Evolutionary conservation across 2,888 invertebrate species (phyloP), one percentile per base, ranked within the genome.

Genomic region (Congeria kusceri): DNA sequence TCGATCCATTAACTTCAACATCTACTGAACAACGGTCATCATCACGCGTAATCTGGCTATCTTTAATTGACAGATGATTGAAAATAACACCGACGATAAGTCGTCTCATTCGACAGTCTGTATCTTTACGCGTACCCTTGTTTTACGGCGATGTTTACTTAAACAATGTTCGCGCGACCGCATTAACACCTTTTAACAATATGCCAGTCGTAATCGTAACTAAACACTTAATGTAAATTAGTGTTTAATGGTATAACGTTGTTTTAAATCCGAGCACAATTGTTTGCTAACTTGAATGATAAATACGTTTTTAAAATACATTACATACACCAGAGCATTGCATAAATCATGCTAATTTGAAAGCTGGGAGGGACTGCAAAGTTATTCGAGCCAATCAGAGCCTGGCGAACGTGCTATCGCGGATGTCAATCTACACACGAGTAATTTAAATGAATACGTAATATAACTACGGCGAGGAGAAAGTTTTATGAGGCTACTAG

Each of bases 341-440:
- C 68, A 73, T 80, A 80, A 80, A 80, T 80, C 74, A 80, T 65
- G 46, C 27, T 68, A 68, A 76, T 76, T 62, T 68, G 72, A 80
- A 62, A 72, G 68, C 56, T 46, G 69, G 80, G 72, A 68, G 63
- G 80, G 65, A 25, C 53, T 39, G 20, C 23, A 56, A 58, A 11
- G 15, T 47, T 11, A 46, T 47, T 20, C 25, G 13, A 18, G 1
- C 53, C 53, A 53, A 53, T 53, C 23, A 53, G 53, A 11, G 25
- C 23, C 9, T n/a, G 53, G 9, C 20, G 9, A 20, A 20, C 11
- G 25, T 25, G 53, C 18, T 20, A 53, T 20, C 20, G 53, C 2
- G 4, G 4, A 25, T 23, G 53, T 53, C 25, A 23, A 20, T 20
- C 53, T 53, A 25, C 20, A 53, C 23, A 11, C 9, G 9, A 53